Conservation (phyloP, 2,113 vertebrate species). For the Paralichthys olivaceus region DNA sequence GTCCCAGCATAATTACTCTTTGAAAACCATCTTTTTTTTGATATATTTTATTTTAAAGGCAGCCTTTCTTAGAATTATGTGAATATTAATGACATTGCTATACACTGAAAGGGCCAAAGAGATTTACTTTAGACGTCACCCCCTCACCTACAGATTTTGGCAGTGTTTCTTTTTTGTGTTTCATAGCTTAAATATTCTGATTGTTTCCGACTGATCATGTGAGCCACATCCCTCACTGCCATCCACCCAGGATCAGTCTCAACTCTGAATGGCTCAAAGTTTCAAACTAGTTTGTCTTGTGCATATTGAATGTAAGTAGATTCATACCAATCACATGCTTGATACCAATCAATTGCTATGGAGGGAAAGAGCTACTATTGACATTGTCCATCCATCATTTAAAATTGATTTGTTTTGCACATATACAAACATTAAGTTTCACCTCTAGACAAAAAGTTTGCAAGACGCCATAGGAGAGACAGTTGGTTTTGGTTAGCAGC, state of each 20-base stretch:
- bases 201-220: constrained; percentile 7
- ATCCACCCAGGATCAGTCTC: constrained; percentile 6
- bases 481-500: constrained; percentile 18
- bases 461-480: background rate
- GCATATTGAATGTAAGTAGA: constrained; percentile 35
- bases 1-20: constrained; percentile 1
- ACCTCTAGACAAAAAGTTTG: constrained; percentile 8
- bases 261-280: background rate
- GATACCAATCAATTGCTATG: background rate
- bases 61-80: constrained; percentile 19
- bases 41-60: constrained; percentile 10
- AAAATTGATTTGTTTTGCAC: constrained; percentile 14
- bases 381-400: background rate
- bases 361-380: background rate
- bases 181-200: constrained; percentile 11
- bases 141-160: constrained; percentile 20
- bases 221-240: constrained; percentile 20
- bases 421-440: background rate
- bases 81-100: constrained; percentile 20
- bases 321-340: constrained; percentile 16
- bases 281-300: constrained; percentile 7
- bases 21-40: background rate
- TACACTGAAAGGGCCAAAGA: constrained; percentile 52
- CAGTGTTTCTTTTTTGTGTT: constrained; percentile 10
- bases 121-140: constrained; percentile 47